Evolutionary conservation across 53 echinoderm and acorn worm genomes (phyloP), one percentile per base, ranked within the genome.

Genomic region (Holothuria leucospilota): DNA sequence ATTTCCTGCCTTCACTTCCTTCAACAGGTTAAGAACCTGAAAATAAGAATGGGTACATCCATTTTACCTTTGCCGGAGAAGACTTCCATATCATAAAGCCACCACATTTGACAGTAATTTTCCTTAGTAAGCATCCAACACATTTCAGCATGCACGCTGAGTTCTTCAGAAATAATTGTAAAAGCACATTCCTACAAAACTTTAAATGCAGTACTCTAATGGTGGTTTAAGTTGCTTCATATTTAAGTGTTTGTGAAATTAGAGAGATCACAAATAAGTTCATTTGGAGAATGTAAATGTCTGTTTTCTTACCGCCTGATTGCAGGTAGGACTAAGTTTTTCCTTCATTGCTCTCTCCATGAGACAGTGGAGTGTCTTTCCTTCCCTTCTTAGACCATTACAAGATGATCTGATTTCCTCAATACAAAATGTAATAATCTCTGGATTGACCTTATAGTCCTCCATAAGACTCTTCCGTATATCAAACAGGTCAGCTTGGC

Each of bases 401-500:
- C 93, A 92, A 0, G 81, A 41, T 0, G 10, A n/a, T 2, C 61
- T 87, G 20, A 97, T 97, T 51, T 97, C 93, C 0, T 13, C 40
- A 28, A 39, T 58, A 82, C 98, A 97, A 24, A 29, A 42, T 14
- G 71, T 52, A 56, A 97, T 87, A 24, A 97, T 89, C 84, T 93
- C 95, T 8, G 95, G 98, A 68, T 97, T 92, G 39, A 97, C 68
- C 92, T 91, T 91, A 82, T 90, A 97, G 88, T 97, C 98, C 8
- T 88, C 87, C 98, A 97, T 95, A 59, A 97, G 82, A 64, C 89
- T 87, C 82, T 93, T 95, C 13, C 98, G 93, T 15, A 82, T 92
- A 70, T 97, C 98, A 38, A 90, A 85, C 30, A 97, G 85, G 69
- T 97, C 98, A 2, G 95, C 93, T 23, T 93, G 78, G 59, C 98